A percentile compares a stretch with the other conserved stretches of the same genome.
Conservation (phyloP, 2,888 invertebrate species). For the Drosophila neotestacea region DNA sequence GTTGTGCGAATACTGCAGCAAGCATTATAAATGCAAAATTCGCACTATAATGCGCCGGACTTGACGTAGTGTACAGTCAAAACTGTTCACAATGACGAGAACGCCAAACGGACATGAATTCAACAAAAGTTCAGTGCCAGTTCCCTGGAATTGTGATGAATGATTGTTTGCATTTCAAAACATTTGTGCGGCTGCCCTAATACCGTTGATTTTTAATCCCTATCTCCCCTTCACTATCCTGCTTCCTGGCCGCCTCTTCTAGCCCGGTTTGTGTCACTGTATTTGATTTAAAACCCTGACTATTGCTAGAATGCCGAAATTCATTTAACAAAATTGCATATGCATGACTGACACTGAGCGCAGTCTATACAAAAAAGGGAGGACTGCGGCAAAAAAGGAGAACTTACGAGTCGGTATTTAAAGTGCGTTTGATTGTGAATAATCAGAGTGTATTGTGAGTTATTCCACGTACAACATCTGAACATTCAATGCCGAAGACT, state of each 20-base stretch:
- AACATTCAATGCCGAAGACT: neutral
- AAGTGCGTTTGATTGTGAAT: conserved; percentile 28
- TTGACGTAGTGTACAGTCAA: conserved; percentile 21
- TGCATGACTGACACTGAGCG: conserved; percentile 42
- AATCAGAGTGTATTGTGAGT: conserved; percentile 29
- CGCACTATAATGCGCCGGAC: conserved; percentile 71
- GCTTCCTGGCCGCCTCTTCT: neutral
- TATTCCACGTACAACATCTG: conserved; percentile 3
- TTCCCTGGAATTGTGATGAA: conserved; percentile 72
- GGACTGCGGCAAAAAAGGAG: neutral
- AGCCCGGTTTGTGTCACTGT: conserved; percentile 6
- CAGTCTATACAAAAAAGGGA: neutral
- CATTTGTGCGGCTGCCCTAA: conserved; percentile 60
- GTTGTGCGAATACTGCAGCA: conserved; percentile 37
- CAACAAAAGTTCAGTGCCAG: conserved; percentile 39
- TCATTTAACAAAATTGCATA: conserved; percentile 66
- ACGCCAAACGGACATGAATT: conserved; percentile 24
- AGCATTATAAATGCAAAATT: conserved; percentile 78
- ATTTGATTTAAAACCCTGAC: conserved; percentile 42
- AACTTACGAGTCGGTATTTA: conserved; percentile 20
- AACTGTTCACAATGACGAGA: conserved; percentile 58
- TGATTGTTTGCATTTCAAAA: conserved; percentile 74
- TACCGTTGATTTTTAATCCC: conserved; percentile 13
- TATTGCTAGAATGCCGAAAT: conserved; percentile 58
- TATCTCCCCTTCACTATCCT: neutral